Conservation (phyloP, 2,888 invertebrate species). For the Vannuccia rotundouncinata region DNA sequence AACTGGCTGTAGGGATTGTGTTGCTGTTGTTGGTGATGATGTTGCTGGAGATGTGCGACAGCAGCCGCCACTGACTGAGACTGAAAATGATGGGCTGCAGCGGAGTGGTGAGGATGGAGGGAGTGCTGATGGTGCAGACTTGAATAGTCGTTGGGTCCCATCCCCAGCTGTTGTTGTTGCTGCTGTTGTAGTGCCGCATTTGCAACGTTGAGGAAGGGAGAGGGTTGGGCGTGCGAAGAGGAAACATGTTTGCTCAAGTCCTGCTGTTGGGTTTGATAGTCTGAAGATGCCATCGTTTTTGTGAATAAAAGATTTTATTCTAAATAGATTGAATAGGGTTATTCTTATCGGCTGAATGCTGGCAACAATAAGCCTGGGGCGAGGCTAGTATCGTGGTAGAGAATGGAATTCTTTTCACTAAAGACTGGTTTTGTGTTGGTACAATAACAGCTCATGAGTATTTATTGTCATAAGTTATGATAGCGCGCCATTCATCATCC, state of each 20-base stretch:
- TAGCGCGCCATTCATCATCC: neutral
- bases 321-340: neutral
- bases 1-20: neutral
- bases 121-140: slow-evolving; percentile 3
- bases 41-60: neutral
- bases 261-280: slow-evolving; percentile 8
- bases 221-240: neutral
- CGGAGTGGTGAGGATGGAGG: neutral
- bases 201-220: neutral
- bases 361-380: neutral
- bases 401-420: slow-evolving; percentile 20
- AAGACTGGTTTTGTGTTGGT: slow-evolving; percentile 10
- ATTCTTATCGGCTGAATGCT: slow-evolving; percentile 10
- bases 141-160: neutral
- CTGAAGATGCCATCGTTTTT: neutral
- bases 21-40: neutral
- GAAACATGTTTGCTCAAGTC: slow-evolving; percentile 9
- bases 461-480: slow-evolving; percentile 17
- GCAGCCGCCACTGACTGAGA: neutral
- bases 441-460: slow-evolving; percentile 15
- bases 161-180: neutral
- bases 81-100: neutral
- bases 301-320: slow-evolving; percentile 3
- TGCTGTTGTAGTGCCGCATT: neutral
- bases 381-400: neutral